Evolutionary conservation across 30 jellyfish, hydroid and myxozoan genomes (phyloP), one percentile per base, ranked within the genome.

Genomic region (Nemopilema nomurai): DNA sequence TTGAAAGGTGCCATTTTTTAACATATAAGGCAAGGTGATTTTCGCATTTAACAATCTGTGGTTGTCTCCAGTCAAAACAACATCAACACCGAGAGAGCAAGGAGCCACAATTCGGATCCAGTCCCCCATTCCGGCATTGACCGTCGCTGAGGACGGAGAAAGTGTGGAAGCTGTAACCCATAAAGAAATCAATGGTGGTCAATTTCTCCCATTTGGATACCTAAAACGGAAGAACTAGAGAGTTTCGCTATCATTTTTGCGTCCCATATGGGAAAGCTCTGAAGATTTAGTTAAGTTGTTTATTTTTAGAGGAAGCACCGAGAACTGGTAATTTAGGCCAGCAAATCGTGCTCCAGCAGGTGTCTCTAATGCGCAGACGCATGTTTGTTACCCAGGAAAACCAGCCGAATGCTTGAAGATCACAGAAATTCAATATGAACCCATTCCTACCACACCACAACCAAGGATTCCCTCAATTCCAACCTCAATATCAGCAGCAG

Each of bases 361-460:
- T 67, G 76, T 18, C 51, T 29, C 20, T 32, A 23, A 67, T 29
- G 30, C 76, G 51, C 76, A 67, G 76, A 21, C 76, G 24, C 23
- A 41, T 3, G 6, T 41, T 6, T 41, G 13, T n/a, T 19, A 63
- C 16, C 72, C 7, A 63, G 18, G 18, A n/a, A 6, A 63, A 6
- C 7, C 18, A 63, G 29, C n/a, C 16, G 29, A 19, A 63, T 63
- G 72, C n/a, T n/a, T 4, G 6, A 1, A 24, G 53, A 18, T 22
- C 24, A 1, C 26, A 1, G 8, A 21, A 23, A 20, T 32, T 29
- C 66, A 51, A 66, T 18, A 83, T 83, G 91, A 83, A 83, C 57
- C 97, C 84, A 16, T 73, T 51, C 49, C 77, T 51, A 33, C 95
- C 76, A 31, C 93, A 73, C 51, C 89, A 50, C 27, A 87, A 21